These are phyloP conservation scores for Caenorhabditis uteleia DNA, from an alignment of 2,888 invertebrate genomes.

Conservation along the genomic window DNA sequence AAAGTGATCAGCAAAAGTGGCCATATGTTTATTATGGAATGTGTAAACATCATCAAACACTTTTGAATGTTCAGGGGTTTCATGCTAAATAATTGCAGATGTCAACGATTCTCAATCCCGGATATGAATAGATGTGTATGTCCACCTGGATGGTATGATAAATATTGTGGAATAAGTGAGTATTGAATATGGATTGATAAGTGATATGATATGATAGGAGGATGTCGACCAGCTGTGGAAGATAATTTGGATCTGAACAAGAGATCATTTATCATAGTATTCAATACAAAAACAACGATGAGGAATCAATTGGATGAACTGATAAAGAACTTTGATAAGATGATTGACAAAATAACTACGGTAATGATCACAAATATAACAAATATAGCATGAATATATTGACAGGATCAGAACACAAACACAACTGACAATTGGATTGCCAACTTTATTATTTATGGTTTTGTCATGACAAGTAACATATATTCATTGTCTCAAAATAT, in stretches of 20 bases:
- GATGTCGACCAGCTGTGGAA: slow-evolving; percentile 35
- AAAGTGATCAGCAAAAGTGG: too few relatives aligned
- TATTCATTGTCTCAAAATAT: too few relatives aligned
- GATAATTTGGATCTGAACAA: slow-evolving; percentile 27
- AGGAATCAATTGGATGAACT: slow-evolving; percentile 8
- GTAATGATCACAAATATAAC: too few relatives aligned
- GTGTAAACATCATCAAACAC: too few relatives aligned
- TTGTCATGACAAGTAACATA: slow-evolving; percentile 5
- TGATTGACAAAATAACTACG: slow-evolving; percentile 9
- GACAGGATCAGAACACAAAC: not conserved
- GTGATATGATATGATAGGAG: too few relatives aligned
- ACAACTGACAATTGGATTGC: slow-evolving; percentile 19
- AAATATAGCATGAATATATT: too few relatives aligned
- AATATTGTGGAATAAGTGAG: slow-evolving; percentile 34
- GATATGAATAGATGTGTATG: slow-evolving; percentile 36
- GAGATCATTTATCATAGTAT: slow-evolving; percentile 29
- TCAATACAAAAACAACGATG: slow-evolving; percentile 35
- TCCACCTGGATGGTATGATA: slow-evolving; percentile 42
- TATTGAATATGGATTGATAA: too few relatives aligned
- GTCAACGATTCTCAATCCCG: slow-evolving; percentile 27
- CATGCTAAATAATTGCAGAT: too few relatives aligned
- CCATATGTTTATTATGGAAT: too few relatives aligned
- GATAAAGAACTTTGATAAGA: slow-evolving; percentile 9
- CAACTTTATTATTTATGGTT: slow-evolving; percentile 33
- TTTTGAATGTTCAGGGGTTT: too few relatives aligned